Evolutionary conservation across 2,888 invertebrate genomes (phyloP).

Genomic region (Euclidia mi): DNA sequence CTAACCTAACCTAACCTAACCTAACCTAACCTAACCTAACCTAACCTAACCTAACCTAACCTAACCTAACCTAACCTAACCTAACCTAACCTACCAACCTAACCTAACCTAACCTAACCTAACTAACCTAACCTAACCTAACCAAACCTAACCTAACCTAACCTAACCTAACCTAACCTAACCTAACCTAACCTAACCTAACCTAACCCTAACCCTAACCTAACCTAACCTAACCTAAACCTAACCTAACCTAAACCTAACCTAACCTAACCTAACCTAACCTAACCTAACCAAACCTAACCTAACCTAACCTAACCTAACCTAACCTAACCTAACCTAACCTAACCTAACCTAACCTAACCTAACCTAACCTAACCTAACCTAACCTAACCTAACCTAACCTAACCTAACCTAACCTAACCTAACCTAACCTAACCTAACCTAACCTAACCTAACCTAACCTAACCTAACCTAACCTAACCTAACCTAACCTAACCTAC

Average conservation of each 20-base stretch:
- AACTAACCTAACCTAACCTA: constrained; percentile 35
- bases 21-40: too few relatives aligned
- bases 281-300: constrained; percentile 29
- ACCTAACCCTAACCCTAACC: constrained; percentile 26
- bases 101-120: constrained; percentile 29
- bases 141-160: constrained; percentile 39
- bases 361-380: constrained; percentile 20
- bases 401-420: constrained; percentile 16
- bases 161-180: constrained; percentile 35
- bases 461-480: constrained; percentile 27
- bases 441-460: constrained; percentile 26
- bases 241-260: constrained; percentile 28
- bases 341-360: constrained; percentile 10
- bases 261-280: constrained; percentile 29
- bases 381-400: constrained; percentile 22
- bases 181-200: constrained; percentile 31
- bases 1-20: too few relatives aligned
- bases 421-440: constrained; percentile 25
- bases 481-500: constrained; percentile 20
- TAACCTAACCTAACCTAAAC: constrained; percentile 28
- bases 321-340: constrained; percentile 34
- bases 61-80: constrained; percentile 18
- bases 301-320: constrained; percentile 28
- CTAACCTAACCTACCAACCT: constrained; percentile 24
- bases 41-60: constrained; percentile 18